Conservation (phyloP, 2,797 vertebrate species). For the Parauchenoglanis punctatus region DNA sequence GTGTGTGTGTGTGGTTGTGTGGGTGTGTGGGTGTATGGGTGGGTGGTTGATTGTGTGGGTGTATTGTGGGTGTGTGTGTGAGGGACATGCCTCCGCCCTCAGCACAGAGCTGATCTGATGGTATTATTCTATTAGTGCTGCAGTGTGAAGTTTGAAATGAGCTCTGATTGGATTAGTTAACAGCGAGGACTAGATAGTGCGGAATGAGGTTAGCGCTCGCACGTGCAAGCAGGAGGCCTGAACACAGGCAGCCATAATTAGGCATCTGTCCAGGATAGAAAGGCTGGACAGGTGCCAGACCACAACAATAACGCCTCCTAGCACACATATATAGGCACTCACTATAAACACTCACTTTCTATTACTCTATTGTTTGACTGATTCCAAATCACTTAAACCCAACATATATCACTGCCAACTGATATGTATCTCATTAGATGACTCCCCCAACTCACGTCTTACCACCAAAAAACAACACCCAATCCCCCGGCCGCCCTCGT, state of each 20-base stretch:
- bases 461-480: too few relatives aligned
- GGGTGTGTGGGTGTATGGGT: slow-evolving; percentile 24
- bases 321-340: slow-evolving; percentile 20
- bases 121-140: slow-evolving; percentile 66
- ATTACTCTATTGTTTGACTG: slow-evolving; percentile 4
- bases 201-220: slow-evolving; percentile 65
- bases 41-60: slow-evolving; percentile 23
- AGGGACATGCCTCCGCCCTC: slow-evolving; percentile 54
- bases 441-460: background rate
- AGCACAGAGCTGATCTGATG: slow-evolving; percentile 59
- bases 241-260: slow-evolving; percentile 60
- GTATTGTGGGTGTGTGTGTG: slow-evolving; percentile 33
- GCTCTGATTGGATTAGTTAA: slow-evolving; percentile 68
- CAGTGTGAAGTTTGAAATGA: slow-evolving; percentile 68
- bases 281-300: slow-evolving; percentile 59
- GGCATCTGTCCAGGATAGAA: slow-evolving; percentile 59
- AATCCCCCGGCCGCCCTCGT: background rate
- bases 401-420: slow-evolving; percentile 10
- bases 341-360: background rate
- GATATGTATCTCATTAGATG: background rate
- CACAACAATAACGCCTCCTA: slow-evolving; percentile 52
- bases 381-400: slow-evolving; percentile 2
- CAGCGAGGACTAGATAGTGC: slow-evolving; percentile 65
- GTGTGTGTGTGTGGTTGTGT: slow-evolving; percentile 32
- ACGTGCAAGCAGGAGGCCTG: slow-evolving; percentile 58